Evolutionary conservation across 2,888 invertebrate genomes (phyloP).

Genomic region (Cephonodes hylas): DNA sequence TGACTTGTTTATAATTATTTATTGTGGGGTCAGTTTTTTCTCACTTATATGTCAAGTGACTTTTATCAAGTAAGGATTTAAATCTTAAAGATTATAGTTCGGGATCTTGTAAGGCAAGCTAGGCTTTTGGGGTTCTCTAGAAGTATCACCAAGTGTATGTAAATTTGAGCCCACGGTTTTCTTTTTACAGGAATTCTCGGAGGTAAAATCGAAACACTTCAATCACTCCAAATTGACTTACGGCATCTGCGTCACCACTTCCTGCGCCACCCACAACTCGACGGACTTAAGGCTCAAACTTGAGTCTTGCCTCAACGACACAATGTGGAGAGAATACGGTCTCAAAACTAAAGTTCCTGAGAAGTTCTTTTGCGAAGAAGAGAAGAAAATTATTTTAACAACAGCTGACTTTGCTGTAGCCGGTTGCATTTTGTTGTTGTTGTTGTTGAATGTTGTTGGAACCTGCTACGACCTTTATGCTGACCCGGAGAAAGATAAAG

Average conservation of each 20-base stretch:
- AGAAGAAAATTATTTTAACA: conserved; percentile 12
- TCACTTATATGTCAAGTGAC: no score
- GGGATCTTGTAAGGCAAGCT: no score
- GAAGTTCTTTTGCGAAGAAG: conserved; percentile 17
- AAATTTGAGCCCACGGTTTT: no score
- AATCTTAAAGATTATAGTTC: no score
- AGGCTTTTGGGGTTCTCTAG: no score
- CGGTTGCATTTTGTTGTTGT: conserved; percentile 25
- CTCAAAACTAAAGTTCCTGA: conserved; percentile 25
- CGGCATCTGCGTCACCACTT: conserved; percentile 36
- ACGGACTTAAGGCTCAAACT: conserved; percentile 26
- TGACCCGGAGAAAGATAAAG: not conserved
- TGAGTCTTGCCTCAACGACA: conserved; percentile 44
- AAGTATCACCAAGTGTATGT: no score
- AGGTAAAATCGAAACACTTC: conserved; percentile 28
- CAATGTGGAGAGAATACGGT: conserved; percentile 25
- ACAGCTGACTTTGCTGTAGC: conserved; percentile 23
- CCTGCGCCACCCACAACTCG: conserved; percentile 29
- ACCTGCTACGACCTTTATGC: conserved; percentile 23
- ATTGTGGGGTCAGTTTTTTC: no score
- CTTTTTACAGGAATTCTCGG: conserved; percentile 39
- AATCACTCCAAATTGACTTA: conserved; percentile 37
- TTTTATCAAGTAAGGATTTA: no score
- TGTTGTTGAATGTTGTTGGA: conserved; percentile 31
- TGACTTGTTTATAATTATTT: no score